Evolutionary conservation across 2,888 invertebrate species (phyloP), one percentile per base, ranked within the genome.

Genomic region (Agrilus cyanescens): DNA sequence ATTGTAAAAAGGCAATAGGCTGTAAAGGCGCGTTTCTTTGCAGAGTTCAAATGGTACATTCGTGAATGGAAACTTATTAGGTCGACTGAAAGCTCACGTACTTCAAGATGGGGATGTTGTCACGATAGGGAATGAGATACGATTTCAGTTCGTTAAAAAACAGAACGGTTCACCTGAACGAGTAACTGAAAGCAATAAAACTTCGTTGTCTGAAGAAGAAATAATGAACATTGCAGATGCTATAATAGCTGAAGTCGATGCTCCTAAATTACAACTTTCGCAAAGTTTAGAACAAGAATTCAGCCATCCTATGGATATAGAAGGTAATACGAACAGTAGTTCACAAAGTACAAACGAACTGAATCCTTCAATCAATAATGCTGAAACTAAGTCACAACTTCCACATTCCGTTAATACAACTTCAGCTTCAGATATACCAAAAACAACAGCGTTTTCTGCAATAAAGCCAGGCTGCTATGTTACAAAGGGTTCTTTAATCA

Each of bases 41-140:
- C 54, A 76, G 76, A 76, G 76, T 55, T 66, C 73, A 3, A 76
- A 76, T 65, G 76, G 76, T 42, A 62, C 73, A 12, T 75, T 57
- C 57, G 58, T 76, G 44, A 75, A 74, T 32, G 59, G 59, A 2
- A 54, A 52, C 1, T 60, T 54, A 53, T 68, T 73, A 49, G 49
- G 59, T 12, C 57, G 65, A 37, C 61, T 65, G 30, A 52, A 51
- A 7, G 65, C 68, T 32, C 58, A 65, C 43, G 45, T 52, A 25
- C 48, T 75, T 18, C 53, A 57, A 39, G 57, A 70, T 35, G 61
- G 62, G 25, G 74, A 75, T 58, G 45, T 70, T 2, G 44, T 6
- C 8, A 41, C 30, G 7, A 29, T 31, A 10, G 20, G 25, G 7
- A 18, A 7, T 10, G 15, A 18, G 3, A 12, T 12, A 12, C 14